These are phyloP conservation scores for Zonotrichia albicollis DNA, from an alignment of 2,797 vertebrate species.

Conservation along the genomic window DNA sequence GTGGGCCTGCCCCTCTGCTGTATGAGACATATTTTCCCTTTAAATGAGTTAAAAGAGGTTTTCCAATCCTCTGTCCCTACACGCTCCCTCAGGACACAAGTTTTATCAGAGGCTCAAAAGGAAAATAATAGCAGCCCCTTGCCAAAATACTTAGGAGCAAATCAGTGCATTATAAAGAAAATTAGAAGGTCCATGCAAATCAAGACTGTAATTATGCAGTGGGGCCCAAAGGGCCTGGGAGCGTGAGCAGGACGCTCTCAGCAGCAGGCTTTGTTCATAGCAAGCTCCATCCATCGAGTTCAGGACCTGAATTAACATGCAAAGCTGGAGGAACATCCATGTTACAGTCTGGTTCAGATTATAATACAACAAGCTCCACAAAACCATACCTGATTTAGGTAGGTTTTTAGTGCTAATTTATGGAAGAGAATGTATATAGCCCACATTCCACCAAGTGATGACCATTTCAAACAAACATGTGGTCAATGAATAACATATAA, in stretches of 20 bases:
- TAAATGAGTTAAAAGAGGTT: neutral
- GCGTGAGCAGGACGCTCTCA: neutral
- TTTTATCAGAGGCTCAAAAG: constrained; percentile 5
- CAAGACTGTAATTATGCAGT: neutral
- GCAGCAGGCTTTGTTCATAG: neutral
- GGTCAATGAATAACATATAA: constrained; percentile 82
- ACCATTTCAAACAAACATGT: constrained; percentile 81
- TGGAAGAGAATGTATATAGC: constrained; percentile 61
- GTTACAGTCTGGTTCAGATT: constrained; percentile 70
- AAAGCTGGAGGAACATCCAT: constrained; percentile 19
- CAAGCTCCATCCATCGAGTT: neutral
- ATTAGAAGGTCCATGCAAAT: constrained; percentile 33
- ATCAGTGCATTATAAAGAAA: constrained; percentile 21
- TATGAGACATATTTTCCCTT: neutral
- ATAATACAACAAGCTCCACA: constrained; percentile 70
- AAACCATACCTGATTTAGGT: constrained; percentile 75
- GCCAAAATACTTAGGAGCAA: constrained; percentile 31
- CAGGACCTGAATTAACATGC: constrained; percentile 26
- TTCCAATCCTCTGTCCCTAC: neutral
- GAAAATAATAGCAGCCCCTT: constrained; percentile 20
- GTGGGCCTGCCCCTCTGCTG: neutral
- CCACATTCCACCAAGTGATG: constrained; percentile 65
- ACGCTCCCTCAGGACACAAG: neutral
- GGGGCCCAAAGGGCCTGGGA: neutral
- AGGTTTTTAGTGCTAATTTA: constrained; percentile 74